Evolutionary conservation across 35 echinoderm and acorn worm species (phyloP).

Genomic region (Chiridota heheva): DNA sequence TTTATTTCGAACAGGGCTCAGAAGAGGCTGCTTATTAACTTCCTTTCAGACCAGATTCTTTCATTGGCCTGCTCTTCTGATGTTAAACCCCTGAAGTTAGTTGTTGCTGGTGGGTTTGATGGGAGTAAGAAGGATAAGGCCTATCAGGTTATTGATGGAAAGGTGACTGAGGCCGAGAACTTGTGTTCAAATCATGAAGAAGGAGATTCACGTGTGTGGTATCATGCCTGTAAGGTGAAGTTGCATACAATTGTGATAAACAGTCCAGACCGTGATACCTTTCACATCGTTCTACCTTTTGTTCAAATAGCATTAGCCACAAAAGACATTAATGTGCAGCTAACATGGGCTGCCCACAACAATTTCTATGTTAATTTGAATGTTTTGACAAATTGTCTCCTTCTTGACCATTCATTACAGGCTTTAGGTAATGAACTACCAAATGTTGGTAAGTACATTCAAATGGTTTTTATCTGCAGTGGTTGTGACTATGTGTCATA

Average conservation of each 20-base stretch:
- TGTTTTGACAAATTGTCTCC: constrained; percentile 3
- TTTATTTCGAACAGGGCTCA: neutral
- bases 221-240: constrained; percentile 3
- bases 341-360: constrained; percentile 27
- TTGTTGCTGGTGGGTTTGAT: constrained; percentile 40
- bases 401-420: neutral
- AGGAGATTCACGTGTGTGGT: constrained; percentile 32
- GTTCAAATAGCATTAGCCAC: neutral
- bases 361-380: constrained; percentile 46
- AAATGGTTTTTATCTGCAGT: constrained; percentile 57
- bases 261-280: constrained; percentile 3
- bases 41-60: constrained; percentile 22
- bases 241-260: constrained; percentile 6
- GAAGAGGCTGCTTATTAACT: constrained; percentile 27
- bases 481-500: constrained; percentile 77
- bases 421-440: neutral
- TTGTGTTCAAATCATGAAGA: constrained; percentile 40
- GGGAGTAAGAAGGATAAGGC: too few relatives aligned
- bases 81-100: neutral
- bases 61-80: constrained; percentile 6
- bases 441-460: constrained; percentile 29
- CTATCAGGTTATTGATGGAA: too few relatives aligned
- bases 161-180: too few relatives aligned
- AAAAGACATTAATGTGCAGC: constrained; percentile 31
- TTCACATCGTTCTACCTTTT: constrained; percentile 38